These are phyloP conservation scores for Chloromyia formosa DNA, from an alignment of 2,888 invertebrate genomes.

Conservation along the genomic window DNA sequence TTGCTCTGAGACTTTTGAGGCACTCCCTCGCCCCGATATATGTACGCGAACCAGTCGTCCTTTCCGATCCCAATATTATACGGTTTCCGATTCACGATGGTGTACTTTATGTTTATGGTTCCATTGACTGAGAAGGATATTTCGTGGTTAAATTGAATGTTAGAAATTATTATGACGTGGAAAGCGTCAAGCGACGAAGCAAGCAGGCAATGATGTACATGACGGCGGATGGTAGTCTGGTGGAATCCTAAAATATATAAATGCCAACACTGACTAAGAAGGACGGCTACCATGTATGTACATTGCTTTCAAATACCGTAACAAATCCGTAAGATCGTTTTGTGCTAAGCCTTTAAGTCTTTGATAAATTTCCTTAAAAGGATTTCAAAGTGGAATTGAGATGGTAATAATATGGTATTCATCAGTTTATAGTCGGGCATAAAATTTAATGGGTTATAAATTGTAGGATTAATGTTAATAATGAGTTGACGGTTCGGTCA, in stretches of 20 bases:
- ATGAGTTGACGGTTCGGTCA: neutral
- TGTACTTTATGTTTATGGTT: neutral
- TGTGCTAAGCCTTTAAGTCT: neutral
- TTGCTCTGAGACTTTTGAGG: conserved; percentile 16
- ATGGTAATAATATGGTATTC: neutral
- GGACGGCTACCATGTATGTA: neutral
- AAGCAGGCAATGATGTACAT: neutral
- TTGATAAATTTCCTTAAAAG: conserved; percentile 8
- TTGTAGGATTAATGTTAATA: neutral
- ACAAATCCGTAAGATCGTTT: conserved; percentile 15
- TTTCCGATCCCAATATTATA: neutral
- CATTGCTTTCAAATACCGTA: neutral
- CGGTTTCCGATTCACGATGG: neutral
- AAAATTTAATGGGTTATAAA: neutral
- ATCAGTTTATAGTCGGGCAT: neutral
- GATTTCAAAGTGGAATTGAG: neutral
- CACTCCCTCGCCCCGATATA: neutral
- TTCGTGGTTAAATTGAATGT: conserved; percentile 17
- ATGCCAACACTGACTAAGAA: too few relatives aligned
- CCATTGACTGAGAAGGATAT: conserved; percentile 26
- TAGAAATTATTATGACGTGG: conserved; percentile 23
- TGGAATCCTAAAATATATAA: neutral
- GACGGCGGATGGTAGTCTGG: neutral
- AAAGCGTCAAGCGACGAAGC: neutral
- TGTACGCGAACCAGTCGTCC: neutral